These are phyloP conservation scores for Eristalis intricaria DNA, from an alignment of 2,888 invertebrate genomes.

Conservation along the genomic window DNA sequence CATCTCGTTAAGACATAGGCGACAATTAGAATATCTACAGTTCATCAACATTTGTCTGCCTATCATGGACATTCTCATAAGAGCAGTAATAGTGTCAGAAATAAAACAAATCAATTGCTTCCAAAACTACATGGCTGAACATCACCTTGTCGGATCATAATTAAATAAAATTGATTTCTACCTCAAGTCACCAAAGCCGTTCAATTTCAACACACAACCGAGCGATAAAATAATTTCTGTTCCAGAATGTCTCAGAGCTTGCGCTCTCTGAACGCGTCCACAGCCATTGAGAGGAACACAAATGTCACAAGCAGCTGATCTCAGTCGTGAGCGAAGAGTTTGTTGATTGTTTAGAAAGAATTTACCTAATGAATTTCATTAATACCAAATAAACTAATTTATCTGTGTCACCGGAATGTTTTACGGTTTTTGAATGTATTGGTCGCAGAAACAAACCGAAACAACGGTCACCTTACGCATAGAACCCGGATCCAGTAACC, in stretches of 20 bases:
- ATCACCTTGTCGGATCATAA: too few species aligned
- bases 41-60: too few species aligned
- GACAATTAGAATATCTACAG: too few species aligned
- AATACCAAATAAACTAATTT: constrained; percentile 7
- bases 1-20: too few species aligned
- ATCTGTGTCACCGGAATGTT: neutral
- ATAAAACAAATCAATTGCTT: too few species aligned
- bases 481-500: neutral
- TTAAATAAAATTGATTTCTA: too few species aligned
- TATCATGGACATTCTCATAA: too few species aligned
- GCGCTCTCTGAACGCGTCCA: constrained; percentile 13
- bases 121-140: too few species aligned
- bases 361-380: constrained; percentile 1
- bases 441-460: constrained; percentile 5
- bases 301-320: constrained; percentile 56
- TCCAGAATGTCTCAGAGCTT: neutral
- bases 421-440: constrained; percentile 3
- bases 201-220: neutral
- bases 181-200: neutral
- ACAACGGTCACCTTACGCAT: neutral
- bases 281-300: neutral
- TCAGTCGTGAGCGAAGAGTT: constrained; percentile 43
- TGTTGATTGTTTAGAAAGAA: constrained; percentile 45
- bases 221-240: neutral
- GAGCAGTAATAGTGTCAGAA: too few species aligned